These are phyloP conservation scores for Watersipora subatra DNA, from an alignment of 1,140 invertebrate genomes.

Conservation along the genomic window DNA sequence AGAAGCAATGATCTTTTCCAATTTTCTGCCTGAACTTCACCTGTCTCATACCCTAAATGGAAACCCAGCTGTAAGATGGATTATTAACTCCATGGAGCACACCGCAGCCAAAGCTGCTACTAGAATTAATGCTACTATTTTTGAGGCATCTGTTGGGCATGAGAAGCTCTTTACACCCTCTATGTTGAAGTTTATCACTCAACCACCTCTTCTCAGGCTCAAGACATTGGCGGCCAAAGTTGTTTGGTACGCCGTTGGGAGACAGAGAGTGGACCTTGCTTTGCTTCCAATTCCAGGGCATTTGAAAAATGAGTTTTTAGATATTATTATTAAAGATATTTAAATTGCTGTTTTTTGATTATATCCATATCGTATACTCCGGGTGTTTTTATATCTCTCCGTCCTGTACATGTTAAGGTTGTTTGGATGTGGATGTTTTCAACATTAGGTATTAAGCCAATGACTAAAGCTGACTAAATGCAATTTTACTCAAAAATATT, in stretches of 20 bases:
- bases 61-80: not conserved
- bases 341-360: constrained; percentile 3
- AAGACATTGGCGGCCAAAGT: not conserved
- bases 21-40: not conserved
- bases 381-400: no score
- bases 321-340: constrained; percentile 2
- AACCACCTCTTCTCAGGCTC: not conserved
- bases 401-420: no score
- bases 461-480: no score
- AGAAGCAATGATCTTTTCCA: not conserved
- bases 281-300: not conserved
- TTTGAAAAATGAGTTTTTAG: not conserved
- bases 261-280: not conserved
- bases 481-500: no score
- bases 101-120: not conserved
- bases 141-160: not conserved
- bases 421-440: no score
- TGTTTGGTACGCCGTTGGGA: not conserved
- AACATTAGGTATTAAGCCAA: no score
- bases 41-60: not conserved
- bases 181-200: not conserved
- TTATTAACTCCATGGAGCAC: not conserved
- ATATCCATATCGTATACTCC: no score
- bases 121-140: not conserved
- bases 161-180: not conserved